Conservation (phyloP, 2,888 invertebrate species). For the Balanococcus diminutus region DNA sequence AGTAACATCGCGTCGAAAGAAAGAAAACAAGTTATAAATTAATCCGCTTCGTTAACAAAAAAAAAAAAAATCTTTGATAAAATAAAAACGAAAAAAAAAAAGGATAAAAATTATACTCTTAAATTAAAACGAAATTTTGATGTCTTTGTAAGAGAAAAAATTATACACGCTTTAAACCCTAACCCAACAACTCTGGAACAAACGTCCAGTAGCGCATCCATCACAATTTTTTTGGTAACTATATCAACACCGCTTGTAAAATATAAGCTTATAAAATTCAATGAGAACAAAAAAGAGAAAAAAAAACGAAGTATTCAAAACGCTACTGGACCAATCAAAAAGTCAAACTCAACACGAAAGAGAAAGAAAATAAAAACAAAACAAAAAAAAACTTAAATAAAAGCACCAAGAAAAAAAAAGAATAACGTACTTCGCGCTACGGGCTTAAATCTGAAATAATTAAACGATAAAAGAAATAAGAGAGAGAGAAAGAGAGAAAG, state of each 20-base stretch:
- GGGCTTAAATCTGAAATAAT: slow-evolving; percentile 42
- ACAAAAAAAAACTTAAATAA: slow-evolving; percentile 29
- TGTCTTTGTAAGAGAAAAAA: slow-evolving; percentile 29
- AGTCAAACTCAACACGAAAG: background rate
- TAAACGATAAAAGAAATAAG: slow-evolving; percentile 39
- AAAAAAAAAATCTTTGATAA: background rate
- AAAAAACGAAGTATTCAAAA: slow-evolving; percentile 18
- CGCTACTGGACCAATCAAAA: slow-evolving; percentile 20
- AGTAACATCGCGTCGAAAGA: background rate
- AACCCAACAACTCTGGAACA: background rate
- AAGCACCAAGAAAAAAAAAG: slow-evolving; percentile 47
- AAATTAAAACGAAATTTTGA: slow-evolving; percentile 32
- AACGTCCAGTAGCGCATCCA: slow-evolving; percentile 7
- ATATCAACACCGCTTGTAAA: slow-evolving; percentile 8
- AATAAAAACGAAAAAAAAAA: background rate
- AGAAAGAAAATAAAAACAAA: background rate
- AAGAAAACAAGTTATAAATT: background rate
- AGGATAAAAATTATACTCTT: background rate
- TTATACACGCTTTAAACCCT: slow-evolving; percentile 19
- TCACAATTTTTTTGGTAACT: slow-evolving; percentile 32
- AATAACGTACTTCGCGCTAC: slow-evolving; percentile 46
- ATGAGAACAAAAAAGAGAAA: background rate
- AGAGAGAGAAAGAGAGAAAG: slow-evolving; percentile 11
- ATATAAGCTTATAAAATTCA: slow-evolving; percentile 1
- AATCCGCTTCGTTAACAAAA: background rate